A percentile compares a stretch with the other conserved stretches of the same genome.
Conservation (phyloP, 2,888 invertebrate species). For the Ichneumon xanthorius region DNA sequence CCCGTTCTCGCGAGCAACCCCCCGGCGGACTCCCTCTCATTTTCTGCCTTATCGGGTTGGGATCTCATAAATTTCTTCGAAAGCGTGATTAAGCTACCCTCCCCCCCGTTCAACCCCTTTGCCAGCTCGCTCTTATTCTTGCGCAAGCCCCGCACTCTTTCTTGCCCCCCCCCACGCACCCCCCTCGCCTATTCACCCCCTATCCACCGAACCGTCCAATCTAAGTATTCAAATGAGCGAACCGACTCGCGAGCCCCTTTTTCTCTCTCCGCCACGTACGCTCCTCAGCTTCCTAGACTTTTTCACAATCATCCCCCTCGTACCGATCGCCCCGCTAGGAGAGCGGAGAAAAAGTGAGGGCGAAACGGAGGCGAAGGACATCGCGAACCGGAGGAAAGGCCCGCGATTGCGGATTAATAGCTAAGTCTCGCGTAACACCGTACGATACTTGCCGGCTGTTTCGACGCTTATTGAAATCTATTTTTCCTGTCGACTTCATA, state of each 20-base stretch:
- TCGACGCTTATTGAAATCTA: conserved; percentile 65
- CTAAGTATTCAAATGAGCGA: conserved; percentile 85
- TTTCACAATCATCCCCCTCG: conserved; percentile 79
- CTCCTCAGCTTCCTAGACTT: conserved; percentile 75
- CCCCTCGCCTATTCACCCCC: conserved; percentile 57
- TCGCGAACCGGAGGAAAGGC: conserved; percentile 22
- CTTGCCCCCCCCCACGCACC: conserved; percentile 41
- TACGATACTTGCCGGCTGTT: conserved; percentile 36
- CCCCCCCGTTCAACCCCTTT: conserved; percentile 39
- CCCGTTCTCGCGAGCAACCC: conserved; percentile 57
- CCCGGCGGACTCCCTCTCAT: conserved; percentile 76
- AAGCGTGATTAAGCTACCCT: conserved; percentile 84
- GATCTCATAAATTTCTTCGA: conserved; percentile 84
- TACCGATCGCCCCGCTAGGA: background rate
- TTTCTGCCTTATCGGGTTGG: conserved; percentile 81
- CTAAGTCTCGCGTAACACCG: conserved; percentile 60
- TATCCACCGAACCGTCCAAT: conserved; percentile 81
- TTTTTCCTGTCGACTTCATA: conserved; percentile 38
- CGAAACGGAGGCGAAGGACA: conserved; percentile 11
- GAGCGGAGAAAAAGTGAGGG: background rate
- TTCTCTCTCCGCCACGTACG: conserved; percentile 35
- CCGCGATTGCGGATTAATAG: conserved; percentile 66
- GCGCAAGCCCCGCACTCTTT: conserved; percentile 59
- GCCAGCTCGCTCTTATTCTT: conserved; percentile 45
- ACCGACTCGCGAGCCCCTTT: conserved; percentile 74